These are phyloP conservation scores for Trachemys scripta DNA, from an alignment of 2,113 vertebrate genomes.

Conservation along the genomic window DNA sequence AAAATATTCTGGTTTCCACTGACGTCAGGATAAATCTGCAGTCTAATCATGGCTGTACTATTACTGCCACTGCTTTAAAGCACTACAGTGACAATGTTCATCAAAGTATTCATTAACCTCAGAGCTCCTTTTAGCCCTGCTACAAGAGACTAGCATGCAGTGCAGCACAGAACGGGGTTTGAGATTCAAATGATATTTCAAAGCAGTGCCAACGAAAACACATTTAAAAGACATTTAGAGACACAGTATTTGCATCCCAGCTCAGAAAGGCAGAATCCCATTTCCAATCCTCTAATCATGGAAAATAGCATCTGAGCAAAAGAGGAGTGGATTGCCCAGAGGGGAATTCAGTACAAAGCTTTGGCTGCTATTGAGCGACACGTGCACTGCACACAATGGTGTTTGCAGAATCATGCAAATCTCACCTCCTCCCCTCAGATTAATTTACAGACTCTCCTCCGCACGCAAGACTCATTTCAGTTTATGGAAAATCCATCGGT, in stretches of 20 bases:
- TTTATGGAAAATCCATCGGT: background rate
- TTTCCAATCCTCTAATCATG: background rate
- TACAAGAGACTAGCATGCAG: background rate
- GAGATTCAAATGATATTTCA: constrained; percentile 54
- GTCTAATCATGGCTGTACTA: background rate
- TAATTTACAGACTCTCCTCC: background rate
- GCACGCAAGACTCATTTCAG: background rate
- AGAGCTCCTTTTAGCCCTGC: fast-evolving
- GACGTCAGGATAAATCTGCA: fast-evolving
- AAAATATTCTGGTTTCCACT: background rate
- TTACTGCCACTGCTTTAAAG: background rate
- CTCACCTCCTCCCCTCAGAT: background rate
- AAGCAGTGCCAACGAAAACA: background rate
- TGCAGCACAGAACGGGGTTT: background rate
- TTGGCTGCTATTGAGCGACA: background rate
- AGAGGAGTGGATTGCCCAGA: background rate
- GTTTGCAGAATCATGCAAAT: background rate
- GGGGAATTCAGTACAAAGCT: background rate
- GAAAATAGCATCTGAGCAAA: background rate
- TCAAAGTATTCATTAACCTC: background rate
- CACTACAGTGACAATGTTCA: background rate
- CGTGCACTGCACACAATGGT: background rate
- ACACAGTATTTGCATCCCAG: constrained; percentile 4
- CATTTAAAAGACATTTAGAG: constrained; percentile 15
- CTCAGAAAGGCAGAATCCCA: constrained; percentile 37